Percentiles rank a stretch among this genome's conserved stretches.
Conservation (phyloP, 2,797 vertebrate genomes). For the Odontamblyopus lacepedii region DNA sequence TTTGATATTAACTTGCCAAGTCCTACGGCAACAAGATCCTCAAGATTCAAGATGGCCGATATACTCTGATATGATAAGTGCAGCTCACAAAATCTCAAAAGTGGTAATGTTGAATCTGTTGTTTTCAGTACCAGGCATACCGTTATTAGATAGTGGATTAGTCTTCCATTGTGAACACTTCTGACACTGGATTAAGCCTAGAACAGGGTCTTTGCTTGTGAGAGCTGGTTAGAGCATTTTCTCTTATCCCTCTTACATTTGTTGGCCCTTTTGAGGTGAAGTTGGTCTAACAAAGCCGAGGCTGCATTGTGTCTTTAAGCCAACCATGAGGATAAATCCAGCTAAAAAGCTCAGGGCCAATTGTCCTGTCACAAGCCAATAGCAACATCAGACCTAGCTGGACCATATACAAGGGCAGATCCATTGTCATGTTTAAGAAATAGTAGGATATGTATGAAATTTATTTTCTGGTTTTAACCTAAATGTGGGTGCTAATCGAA, state of each 20-base stretch:
- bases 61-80: constrained; percentile 1
- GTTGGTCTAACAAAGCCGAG: constrained; percentile 9
- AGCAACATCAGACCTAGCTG: constrained; percentile 12
- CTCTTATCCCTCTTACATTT: not conserved
- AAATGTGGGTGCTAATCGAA: not conserved
- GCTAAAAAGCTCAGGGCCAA: not conserved
- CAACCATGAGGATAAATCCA: constrained; percentile 9
- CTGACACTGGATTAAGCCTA: constrained; percentile 3
- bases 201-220: constrained; percentile 5
- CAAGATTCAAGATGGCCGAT: constrained; percentile 1
- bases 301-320: not conserved
- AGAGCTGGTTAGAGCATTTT: constrained; percentile 1
- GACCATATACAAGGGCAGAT: constrained; percentile 10
- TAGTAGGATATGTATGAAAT: not conserved
- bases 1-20: constrained; percentile 9
- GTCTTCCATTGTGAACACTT: constrained; percentile 20
- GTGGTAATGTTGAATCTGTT: constrained; percentile 5
- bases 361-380: constrained; percentile 1
- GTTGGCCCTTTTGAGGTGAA: constrained; percentile 4
- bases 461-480: not conserved
- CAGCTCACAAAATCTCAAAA: not conserved
- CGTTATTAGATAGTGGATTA: constrained; percentile 17
- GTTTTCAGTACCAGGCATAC: not conserved
- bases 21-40: not conserved
- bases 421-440: constrained; percentile 6